Conservation (phyloP, 2,888 invertebrate species). For the Keiferia lycopersicella region DNA sequence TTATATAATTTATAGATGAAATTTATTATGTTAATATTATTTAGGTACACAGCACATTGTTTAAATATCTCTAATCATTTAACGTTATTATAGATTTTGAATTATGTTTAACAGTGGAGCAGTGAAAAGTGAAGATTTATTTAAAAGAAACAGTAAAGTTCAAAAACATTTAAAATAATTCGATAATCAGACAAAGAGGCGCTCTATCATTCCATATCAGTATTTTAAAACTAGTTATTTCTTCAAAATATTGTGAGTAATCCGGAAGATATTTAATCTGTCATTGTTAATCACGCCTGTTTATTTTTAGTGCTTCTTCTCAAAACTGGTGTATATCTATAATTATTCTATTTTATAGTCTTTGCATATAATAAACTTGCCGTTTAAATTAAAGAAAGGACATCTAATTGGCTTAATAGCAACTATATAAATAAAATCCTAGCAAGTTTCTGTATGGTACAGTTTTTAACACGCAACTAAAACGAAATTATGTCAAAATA, state of each 20-base stretch:
- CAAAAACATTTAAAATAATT: not conserved
- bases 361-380: not conserved
- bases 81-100: slow-evolving; percentile 22
- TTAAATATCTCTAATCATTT: slow-evolving; percentile 8
- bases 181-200: not conserved
- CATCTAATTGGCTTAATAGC: no score
- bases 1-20: not conserved
- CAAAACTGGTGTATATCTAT: slow-evolving; percentile 6
- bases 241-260: not conserved
- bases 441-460: no score
- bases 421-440: no score
- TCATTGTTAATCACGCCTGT: not conserved
- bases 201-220: not conserved
- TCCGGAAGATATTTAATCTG: no score
- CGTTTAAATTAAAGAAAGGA: not conserved
- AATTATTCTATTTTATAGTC: not conserved
- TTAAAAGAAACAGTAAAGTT: slow-evolving; percentile 1
- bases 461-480: no score
- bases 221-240: not conserved
- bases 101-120: slow-evolving; percentile 14
- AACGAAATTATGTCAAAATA: no score
- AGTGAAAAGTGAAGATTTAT: slow-evolving; percentile 14
- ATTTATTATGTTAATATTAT: not conserved
- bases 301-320: not conserved
- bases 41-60: not conserved